phyloP scores from a whole-genome alignment of 2,888 invertebrate genomes.

The Platynereis dumerilii region DNA sequence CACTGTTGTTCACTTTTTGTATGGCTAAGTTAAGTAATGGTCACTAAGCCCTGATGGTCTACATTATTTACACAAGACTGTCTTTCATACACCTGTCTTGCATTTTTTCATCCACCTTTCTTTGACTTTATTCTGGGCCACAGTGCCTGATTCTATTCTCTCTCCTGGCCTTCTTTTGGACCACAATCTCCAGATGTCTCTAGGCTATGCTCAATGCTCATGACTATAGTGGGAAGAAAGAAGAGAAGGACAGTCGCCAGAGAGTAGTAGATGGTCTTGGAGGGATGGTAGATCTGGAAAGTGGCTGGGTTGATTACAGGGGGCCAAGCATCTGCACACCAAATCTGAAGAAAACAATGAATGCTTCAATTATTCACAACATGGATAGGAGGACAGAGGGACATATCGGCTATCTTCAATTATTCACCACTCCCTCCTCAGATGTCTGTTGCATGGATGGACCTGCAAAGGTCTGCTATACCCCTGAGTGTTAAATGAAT shows the following conservation, averaged over 20 bases:
- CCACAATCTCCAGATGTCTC: conserved; percentile 74
- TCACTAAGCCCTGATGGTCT: too few relatives aligned
- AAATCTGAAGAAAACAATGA: conserved; percentile 68
- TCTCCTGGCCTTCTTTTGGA: conserved; percentile 61
- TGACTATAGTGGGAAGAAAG: conserved; percentile 78
- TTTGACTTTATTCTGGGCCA: conserved; percentile 55
- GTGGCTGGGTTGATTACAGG: conserved; percentile 17
- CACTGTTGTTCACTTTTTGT: too few relatives aligned
- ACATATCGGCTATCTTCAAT: too few relatives aligned
- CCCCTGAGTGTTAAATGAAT: too few relatives aligned
- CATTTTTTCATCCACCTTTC: conserved; percentile 49
- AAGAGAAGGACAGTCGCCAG: conserved; percentile 77
- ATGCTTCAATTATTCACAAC: too few relatives aligned
- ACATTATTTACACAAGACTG: too few relatives aligned
- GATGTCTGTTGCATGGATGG: too few relatives aligned
- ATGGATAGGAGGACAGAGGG: too few relatives aligned
- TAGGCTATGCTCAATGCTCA: conserved; percentile 77
- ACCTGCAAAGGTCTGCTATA: too few relatives aligned
- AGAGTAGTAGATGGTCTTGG: conserved; percentile 78
- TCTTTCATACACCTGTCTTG: too few relatives aligned
- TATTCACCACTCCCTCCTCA: too few relatives aligned
- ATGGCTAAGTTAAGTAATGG: too few relatives aligned
- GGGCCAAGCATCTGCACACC: conserved; percentile 72
- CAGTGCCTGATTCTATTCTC: conserved; percentile 52
- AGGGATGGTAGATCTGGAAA: conserved; percentile 49